Base-by-base conservation (phyloP, 2,113 vertebrate species). In the Periophthalmodon schlosseri region DNA sequence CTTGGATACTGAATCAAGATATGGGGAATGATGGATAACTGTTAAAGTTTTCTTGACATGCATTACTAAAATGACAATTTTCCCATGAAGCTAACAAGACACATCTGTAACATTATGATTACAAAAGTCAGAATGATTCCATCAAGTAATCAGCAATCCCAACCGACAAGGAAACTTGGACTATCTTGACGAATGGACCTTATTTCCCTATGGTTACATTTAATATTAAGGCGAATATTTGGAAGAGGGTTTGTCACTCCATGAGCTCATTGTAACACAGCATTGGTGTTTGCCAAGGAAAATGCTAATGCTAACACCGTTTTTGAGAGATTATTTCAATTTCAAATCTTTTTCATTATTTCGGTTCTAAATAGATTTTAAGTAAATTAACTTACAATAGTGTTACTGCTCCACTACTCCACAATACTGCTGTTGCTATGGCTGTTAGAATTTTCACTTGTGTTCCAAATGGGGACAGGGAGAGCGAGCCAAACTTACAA, bases 401-500 rank as follows among this genome's bases (percentile, higher is more conserved):
- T 28, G 28, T 28, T 28, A 28, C 28, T 28, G 28, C 2, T 28
- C 28, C 28, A 28, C 28, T 28, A 28, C 28, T 1, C 3, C 3
- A 15, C 3, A 20, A 11, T 21, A 24, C 23, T 28, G 21, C 60
- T 63, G 60, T 63, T 63, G 60, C 24, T 34, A 10, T 15, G 28
- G 58, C 3, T 61, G 58, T 61, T 33, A 61, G 33, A 61, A 16
- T 46, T 23, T 57, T 6, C 23, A 63, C 14, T 61, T 24, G 4
- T 33, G 28, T 9, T 33, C 58, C 58, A 34, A 33, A 34, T 12
- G 6, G 24, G 23, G 58, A 61, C 13, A 13, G 12, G 13, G 14
- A 61, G 12, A 33, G 58, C 11, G 24, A 61, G 60, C 60, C 60
- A 63, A 63, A 34, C 28, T 63, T 63, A 63, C 60, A 63, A 34